These are phyloP conservation scores for Peromyscus nudipes DNA, from an alignment of 2,797 vertebrate species.

Conservation along the genomic window DNA sequence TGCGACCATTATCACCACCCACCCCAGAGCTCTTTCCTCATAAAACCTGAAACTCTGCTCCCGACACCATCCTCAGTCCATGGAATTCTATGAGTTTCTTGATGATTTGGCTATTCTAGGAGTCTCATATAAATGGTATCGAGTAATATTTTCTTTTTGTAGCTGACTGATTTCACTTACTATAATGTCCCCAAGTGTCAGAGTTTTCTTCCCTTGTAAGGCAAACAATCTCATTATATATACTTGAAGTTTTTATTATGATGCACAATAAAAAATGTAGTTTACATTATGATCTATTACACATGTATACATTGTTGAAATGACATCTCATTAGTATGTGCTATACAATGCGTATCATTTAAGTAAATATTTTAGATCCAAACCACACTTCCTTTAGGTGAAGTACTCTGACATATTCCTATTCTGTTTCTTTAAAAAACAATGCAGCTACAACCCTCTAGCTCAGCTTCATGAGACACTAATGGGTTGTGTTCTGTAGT, in stretches of 20 bases:
- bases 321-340: background rate
- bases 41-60: background rate
- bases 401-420: constrained; percentile 24
- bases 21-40: background rate
- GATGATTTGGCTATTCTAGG: background rate
- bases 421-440: constrained; percentile 47
- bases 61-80: background rate
- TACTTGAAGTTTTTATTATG: constrained; percentile 20
- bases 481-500: constrained; percentile 1
- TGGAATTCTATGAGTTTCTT: background rate
- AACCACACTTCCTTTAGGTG: background rate
- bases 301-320: constrained; percentile 4
- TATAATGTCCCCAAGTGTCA: background rate
- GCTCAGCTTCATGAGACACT: constrained; percentile 9
- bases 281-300: background rate
- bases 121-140: background rate
- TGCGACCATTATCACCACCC: background rate
- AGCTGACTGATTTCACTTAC: background rate
- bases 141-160: background rate
- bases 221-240: background rate
- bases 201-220: constrained; percentile 43
- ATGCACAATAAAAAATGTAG: background rate
- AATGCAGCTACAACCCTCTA: background rate
- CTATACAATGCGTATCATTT: background rate
- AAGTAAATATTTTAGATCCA: constrained; percentile 20